phyloP scores from a whole-genome alignment of 1,140 invertebrate genomes.

The Whitmania pigra region DNA sequence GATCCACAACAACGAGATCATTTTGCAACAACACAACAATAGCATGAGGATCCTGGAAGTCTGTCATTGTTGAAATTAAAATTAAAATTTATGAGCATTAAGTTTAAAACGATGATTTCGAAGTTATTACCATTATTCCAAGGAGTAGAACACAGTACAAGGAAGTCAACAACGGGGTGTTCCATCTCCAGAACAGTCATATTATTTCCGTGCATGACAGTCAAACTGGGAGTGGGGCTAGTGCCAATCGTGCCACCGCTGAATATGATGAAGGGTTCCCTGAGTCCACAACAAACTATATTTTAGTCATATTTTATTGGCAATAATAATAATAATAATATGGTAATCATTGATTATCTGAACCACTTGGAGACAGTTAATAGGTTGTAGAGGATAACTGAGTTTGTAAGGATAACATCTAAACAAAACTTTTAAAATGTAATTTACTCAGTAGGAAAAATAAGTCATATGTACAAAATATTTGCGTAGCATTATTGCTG shows the following conservation, averaged over 20 bases:
- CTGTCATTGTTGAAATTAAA: constrained; percentile 47
- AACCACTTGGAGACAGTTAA: no score
- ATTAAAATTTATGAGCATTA: no score
- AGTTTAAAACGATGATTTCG: no score
- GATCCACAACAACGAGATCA: constrained; percentile 93
- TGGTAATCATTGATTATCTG: no score
- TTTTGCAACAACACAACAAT: constrained; percentile 92
- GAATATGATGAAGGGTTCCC: constrained; percentile 81
- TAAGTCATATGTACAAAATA: no score
- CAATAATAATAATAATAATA: no score
- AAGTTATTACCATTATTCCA: constrained; percentile 65
- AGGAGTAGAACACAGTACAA: constrained; percentile 81
- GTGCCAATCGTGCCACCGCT: constrained; percentile 80
- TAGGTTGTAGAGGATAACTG: no score
- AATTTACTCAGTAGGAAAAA: no score
- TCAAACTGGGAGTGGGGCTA: constrained; percentile 76
- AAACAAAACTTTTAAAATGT: no score
- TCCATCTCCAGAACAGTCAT: constrained; percentile 98
- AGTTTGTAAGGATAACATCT: no score
- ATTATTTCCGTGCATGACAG: constrained; percentile 58
- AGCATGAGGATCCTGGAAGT: constrained; percentile 90
- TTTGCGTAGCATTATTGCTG: no score
- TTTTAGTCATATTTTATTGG: no score
- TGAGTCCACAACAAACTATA: constrained; percentile 22
- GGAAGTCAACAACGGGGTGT: constrained; percentile 91